Base-by-base conservation (phyloP, 2,888 invertebrate genomes). In the Oscheius myriophilus region DNA sequence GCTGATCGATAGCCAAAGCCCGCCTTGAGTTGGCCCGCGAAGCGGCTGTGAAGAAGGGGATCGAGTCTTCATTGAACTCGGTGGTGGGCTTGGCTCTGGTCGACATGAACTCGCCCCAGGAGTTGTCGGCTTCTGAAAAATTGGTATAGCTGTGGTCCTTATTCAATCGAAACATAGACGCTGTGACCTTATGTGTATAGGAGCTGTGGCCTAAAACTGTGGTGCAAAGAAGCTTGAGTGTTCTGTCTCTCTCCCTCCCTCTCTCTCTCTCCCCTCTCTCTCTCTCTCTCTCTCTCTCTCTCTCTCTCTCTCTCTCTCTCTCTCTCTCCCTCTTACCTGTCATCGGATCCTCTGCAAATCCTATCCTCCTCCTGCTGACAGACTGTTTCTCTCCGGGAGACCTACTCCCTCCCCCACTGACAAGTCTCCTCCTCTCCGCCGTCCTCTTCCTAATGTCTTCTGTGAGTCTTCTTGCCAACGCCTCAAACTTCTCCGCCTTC, bases 1-100 rank as follows among this genome's bases (percentile, higher is more conserved):
- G 46, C 46, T 81, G 79, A 58, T 82, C 82, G 55, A 82, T 82
- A n/a, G 72, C 71, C 16, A 82, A 63, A 3, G 82, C 82, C 3
- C 73, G 70, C n/a, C 81, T 72, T 0, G 81, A 82, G 54, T 76
- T 70, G 49, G 69, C 65, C 0, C 71, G 66, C 1, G 81, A 75
- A 33, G 72, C 71, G 78, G 77, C 62, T 7, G 43, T 43, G 18
- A 25, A 41, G 26, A n/a, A 23, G 53, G 53, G 53, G n/a, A 54
- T 54, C 25, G 53, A 54, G 7, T 54, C 53, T 26, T 54, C 53
- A 9, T n/a, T 54, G 53, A 54, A 54, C 16, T 54, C 53, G 14
- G 12, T 26, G 7, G 9, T 26, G 14, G 53, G 53, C 12, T 54
- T 54, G 26, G 18, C 23, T 54, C 53, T 11, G 14, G 23, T 54